Base-by-base conservation (phyloP, 2,113 vertebrate genomes). In the Burhinus bistriatus region DNA sequence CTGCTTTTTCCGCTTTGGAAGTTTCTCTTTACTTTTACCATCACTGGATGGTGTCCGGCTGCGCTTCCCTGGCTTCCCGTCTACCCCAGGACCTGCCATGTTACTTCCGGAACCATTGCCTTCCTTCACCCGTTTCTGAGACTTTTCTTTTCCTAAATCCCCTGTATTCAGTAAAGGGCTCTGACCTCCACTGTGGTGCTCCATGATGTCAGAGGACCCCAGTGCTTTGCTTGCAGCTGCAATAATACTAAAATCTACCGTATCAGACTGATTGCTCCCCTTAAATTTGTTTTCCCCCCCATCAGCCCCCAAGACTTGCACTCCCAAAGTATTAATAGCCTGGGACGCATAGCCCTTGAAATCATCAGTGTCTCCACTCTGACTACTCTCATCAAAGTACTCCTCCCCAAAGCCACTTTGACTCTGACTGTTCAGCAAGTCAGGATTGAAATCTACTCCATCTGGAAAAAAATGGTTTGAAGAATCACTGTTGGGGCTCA, bases 21-120 rank as follows among this genome's bases (percentile, higher is more conserved):
- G 99, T 65, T 99, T 99, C 83, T 99, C 99, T 98, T 99, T 99
- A 83, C 98, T 99, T 91, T 99, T 99, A 14, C 99, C 99, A 90
- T 99, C 99, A 15, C 99, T 99, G 84, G 99, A 99, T 3, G 99
- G 99, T 4, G 99, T 99, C 75, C 99, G 98, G 96, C 99, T 99
- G 81, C 99, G 99, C 94, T 99, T 99, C 62, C 99, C 98, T 27
- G 99, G 98, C 95, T 99, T 99, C 38, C 98, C 98, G 7, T 99
- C 99, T 20, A 98, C 86, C 49, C 98, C 98, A 5, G 98, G 90
- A 40, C 98, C 98, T 7, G 97, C 95, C 65, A 98, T 94, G 89
- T 96, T 98, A 51, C 98, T 86, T 8, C 98, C 98, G 54, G 98
- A 98, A 40, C 98, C 98, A 44, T 98, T 99, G 32, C 98, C 98